Evolutionary conservation across 1,140 invertebrate species (phyloP).

Genomic region (Sesamia nonagrioides): DNA sequence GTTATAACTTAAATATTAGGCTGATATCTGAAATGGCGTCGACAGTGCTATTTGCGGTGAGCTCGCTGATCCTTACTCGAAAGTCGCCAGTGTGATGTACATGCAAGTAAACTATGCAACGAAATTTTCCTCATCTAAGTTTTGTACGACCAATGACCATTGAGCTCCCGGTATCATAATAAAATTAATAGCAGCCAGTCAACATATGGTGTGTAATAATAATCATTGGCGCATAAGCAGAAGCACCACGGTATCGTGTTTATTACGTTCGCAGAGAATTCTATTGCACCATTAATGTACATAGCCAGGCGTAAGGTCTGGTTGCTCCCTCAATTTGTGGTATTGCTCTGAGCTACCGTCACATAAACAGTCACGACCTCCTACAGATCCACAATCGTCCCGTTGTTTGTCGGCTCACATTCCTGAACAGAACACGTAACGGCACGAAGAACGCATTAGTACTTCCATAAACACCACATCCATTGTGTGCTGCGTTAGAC

Average conservation of each 20-base stretch:
- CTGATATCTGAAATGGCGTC: no score
- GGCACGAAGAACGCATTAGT: slow-evolving; percentile 36
- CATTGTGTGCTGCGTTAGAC: slow-evolving; percentile 23
- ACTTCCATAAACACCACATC: slow-evolving; percentile 41
- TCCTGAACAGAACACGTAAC: slow-evolving; percentile 39
- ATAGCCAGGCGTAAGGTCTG: slow-evolving; percentile 35
- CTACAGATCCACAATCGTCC: slow-evolving; percentile 45
- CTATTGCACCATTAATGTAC: slow-evolving; percentile 36
- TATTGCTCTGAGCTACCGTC: slow-evolving; percentile 44
- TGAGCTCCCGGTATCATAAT: neutral
- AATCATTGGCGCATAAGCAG: slow-evolving; percentile 20
- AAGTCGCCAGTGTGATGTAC: no score
- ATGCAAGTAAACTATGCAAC: neutral
- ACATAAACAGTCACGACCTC: slow-evolving; percentile 43
- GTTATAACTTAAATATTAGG: neutral
- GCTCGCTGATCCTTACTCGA: no score
- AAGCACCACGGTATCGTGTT: slow-evolving; percentile 20
- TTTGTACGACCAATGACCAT: slow-evolving; percentile 21
- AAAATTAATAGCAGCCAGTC: slow-evolving; percentile 23
- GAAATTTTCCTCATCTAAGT: slow-evolving; percentile 27
- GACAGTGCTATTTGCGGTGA: no score
- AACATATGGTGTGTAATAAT: slow-evolving; percentile 15
- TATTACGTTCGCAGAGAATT: slow-evolving; percentile 29
- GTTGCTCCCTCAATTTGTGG: slow-evolving; percentile 49
- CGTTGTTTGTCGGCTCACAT: slow-evolving; percentile 41